These are phyloP conservation scores for Acromyrmex echinatior DNA, from an alignment of 1,140 invertebrate species.

Conservation along the genomic window DNA sequence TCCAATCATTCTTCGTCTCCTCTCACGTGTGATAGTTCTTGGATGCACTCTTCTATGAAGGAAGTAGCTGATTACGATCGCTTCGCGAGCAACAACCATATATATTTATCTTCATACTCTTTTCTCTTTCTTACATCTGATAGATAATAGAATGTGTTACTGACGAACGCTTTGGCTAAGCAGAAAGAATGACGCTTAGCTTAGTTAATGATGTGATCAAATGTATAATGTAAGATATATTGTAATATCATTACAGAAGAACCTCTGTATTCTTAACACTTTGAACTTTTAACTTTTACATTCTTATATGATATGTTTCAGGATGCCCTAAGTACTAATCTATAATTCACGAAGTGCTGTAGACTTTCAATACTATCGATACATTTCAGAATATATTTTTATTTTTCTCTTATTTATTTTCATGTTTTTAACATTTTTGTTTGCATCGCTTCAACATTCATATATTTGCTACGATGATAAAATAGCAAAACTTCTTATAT, in stretches of 20 bases:
- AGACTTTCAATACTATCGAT: not conserved
- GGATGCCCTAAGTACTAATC: not conserved
- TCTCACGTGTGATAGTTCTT: conserved; percentile 73
- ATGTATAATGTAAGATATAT: conserved; percentile 51
- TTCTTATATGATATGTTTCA: not conserved
- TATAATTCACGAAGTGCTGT: not conserved
- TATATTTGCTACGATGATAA: not conserved
- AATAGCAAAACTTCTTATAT: not conserved
- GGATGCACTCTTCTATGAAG: conserved; percentile 56
- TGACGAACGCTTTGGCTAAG: conserved; percentile 12
- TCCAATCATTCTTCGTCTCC: conserved; percentile 53
- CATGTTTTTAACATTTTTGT: not conserved
- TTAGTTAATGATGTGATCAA: conserved; percentile 65
- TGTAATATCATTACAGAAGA: conserved; percentile 14
- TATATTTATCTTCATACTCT: conserved; percentile 49
- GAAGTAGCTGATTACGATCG: conserved; percentile 32
- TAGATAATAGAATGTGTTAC: conserved; percentile 20
- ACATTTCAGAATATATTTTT: not conserved
- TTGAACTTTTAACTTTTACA: not conserved
- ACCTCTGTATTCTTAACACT: conserved; percentile 26
- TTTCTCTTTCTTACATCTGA: conserved; percentile 53
- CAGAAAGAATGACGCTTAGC: conserved; percentile 50
- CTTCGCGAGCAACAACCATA: conserved; percentile 1
- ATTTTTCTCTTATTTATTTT: not conserved
- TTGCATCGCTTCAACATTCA: not conserved